Percentiles rank a stretch among this genome's conserved stretches.
phyloP scores from a whole-genome alignment of 1,140 invertebrate species.

The Cecropterus lyciades region DNA sequence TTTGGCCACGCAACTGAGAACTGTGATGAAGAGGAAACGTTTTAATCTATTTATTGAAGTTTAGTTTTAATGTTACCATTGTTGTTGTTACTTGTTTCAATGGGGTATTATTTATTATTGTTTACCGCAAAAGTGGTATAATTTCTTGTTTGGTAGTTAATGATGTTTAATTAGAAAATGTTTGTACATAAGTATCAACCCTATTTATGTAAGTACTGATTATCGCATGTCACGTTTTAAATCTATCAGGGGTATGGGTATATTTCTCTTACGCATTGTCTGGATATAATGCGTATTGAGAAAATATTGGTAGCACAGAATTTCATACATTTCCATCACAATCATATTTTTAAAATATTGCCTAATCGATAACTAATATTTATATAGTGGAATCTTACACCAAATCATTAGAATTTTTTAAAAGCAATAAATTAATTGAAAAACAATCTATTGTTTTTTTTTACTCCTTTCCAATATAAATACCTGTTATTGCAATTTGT shows the following conservation, averaged over 20 bases:
- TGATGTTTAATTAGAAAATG: conserved; percentile 51
- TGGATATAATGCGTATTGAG: conserved; percentile 75
- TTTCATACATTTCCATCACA: conserved; percentile 58
- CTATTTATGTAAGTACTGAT: conserved; percentile 58
- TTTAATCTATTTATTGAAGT: conserved; percentile 83
- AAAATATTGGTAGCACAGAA: conserved; percentile 62
- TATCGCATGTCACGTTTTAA: conserved; percentile 65
- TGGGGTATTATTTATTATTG: conserved; percentile 76
- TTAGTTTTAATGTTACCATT: conserved; percentile 77
- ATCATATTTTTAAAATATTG: conserved; percentile 63
- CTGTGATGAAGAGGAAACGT: conserved; percentile 93
- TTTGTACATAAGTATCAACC: conserved; percentile 74
- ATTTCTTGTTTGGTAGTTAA: conserved; percentile 63
- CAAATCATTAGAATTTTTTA: conserved; percentile 44
- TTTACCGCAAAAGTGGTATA: conserved; percentile 67
- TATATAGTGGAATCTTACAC: conserved; percentile 41
- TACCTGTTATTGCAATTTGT: too few species aligned
- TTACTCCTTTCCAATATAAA: not conserved
- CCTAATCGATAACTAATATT: conserved; percentile 39
- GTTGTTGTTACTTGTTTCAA: conserved; percentile 76
- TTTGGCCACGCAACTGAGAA: conserved; percentile 92
- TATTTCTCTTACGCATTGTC: conserved; percentile 73
- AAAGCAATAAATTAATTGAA: conserved; percentile 36
- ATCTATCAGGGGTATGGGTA: conserved; percentile 57
- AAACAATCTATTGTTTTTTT: conserved; percentile 38